Evolutionary conservation across 2,797 vertebrate species (phyloP), one percentile per base, ranked within the genome.

Genomic region (Lacerta agilis): DNA sequence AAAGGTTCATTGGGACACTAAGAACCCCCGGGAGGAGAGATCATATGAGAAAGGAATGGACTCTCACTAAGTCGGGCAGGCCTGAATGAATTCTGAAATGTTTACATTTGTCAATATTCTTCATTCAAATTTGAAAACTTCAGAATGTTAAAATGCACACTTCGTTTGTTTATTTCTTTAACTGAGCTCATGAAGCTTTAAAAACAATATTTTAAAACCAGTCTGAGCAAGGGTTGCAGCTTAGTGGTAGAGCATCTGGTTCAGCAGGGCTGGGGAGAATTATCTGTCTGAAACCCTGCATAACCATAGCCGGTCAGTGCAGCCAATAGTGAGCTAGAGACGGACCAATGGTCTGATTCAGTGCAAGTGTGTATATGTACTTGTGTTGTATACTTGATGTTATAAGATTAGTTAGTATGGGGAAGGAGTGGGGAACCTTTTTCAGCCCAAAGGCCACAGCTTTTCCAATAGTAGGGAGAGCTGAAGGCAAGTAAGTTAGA

Each of bases 21-120:
- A 75, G 43, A 61, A 66, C 6, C 27, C n/a, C 1, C 36, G 5
- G 13, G 0, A 0, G 29, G 5, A 13, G 0, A 0, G 29, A 87
- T 43, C 18, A 89, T 18, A 73, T 23, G 77, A 41, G 38, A n/a
- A 8, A 3, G 0, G 36, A 23, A 67, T 55, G 81, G 38, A 43
- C 8, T 9, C 25, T 85, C 41, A 2, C 2, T 7, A n/a, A n/a
- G 13, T 15, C 8, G 4, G 1, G 38, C 36, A 38, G 18, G 17
- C 25, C 8, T 66, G 25, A 43, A 75, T 43, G 36, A 23, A 17
- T 64, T 43, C 1, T 33, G 66, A 29, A 58, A 43, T 25, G 4
- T 9, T 80, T 45, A 7, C 0, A 25, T 33, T 58, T 38, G 3
- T 41, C 38, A 77, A 79, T 49, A 79, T 33, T 38, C 4, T 13